Evolutionary conservation across 1,140 invertebrate genomes (phyloP).

Genomic region (Eueides isabella): DNA sequence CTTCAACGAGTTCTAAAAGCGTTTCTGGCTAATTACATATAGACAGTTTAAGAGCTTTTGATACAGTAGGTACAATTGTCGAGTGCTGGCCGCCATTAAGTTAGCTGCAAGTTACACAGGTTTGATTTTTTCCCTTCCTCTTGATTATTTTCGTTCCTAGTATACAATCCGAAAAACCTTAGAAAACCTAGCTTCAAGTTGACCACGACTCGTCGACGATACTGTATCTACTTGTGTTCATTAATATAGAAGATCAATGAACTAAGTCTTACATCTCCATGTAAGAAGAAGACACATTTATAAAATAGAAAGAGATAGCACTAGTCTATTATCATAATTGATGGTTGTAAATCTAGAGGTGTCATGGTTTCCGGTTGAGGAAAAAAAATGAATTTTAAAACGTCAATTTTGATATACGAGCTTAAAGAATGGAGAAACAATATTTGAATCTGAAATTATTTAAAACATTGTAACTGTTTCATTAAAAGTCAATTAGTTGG

Average conservation of each 20-base stretch:
- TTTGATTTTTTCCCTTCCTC: too few relatives aligned
- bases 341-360: conserved; percentile 37
- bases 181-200: too few relatives aligned
- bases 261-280: conserved; percentile 10
- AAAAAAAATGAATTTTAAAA: conserved; percentile 34
- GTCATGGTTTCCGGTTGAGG: conserved; percentile 38
- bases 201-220: too few relatives aligned
- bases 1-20: too few relatives aligned
- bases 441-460: conserved; percentile 24
- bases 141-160: too few relatives aligned
- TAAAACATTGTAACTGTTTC: conserved; percentile 4
- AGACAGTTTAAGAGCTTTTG: neutral
- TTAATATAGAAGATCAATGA: conserved; percentile 24
- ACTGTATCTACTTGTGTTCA: too few relatives aligned
- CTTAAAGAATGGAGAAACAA: conserved; percentile 19
- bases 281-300: conserved; percentile 20
- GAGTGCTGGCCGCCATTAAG: too few relatives aligned
- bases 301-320: conserved; percentile 13
- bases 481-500: conserved; percentile 14
- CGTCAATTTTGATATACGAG: conserved; percentile 40
- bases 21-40: neutral
- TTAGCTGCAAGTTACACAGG: too few relatives aligned
- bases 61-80: too few relatives aligned
- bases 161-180: too few relatives aligned
- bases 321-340: conserved; percentile 37